Base-by-base conservation (phyloP, 1,140 invertebrate genomes). In the Wiebesia pumilae region DNA sequence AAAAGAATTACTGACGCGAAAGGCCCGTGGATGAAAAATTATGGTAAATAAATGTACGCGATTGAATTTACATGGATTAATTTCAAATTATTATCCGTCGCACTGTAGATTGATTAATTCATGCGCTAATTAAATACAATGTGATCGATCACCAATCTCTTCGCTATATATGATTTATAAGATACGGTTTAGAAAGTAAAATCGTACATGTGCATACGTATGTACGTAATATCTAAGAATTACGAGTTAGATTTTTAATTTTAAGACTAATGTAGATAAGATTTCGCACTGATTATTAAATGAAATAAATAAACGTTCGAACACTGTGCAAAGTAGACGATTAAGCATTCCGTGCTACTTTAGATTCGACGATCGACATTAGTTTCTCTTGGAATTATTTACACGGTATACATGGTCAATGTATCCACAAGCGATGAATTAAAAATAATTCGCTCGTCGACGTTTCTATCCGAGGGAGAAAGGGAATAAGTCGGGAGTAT, bases 381-480 rank as follows among this genome's bases (percentile, higher is more conserved):
- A 2, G 4, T 62, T 62, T 27, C 27, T 27, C 24, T 54, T 54
- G 16, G 19, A n/a, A n/a, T 54, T 54, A 54, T 12, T 54, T 54
- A 54, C 19, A 19, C 19, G 21, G 14, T 27, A 27, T 27, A 10
- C 4, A 62, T 27, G 27, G 3, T 27, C 21, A 27, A 24, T 62
- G 21, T 27, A 35, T n/a, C 24, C 35, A 16, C 16, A 65, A 69
- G 30, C 67, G 81, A 77, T 84, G 71, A 77, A 84, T 84, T 62
- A 84, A 84, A 83, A 77, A 77, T 62, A 38, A 84, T 40, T 83
- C 33, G 69, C 35, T 21, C 54, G 38, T 84, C 30, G 38, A 40
- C 35, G 83, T 79, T 73, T 54, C 47, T 27, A 21, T 73, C 24
- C 2, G 4, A 30, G 33, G 19, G 51, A 35, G 7, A 30, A 3